Evolutionary conservation across 1,140 invertebrate species (phyloP).

Genomic region (Carcinoscorpius rotundicauda): DNA sequence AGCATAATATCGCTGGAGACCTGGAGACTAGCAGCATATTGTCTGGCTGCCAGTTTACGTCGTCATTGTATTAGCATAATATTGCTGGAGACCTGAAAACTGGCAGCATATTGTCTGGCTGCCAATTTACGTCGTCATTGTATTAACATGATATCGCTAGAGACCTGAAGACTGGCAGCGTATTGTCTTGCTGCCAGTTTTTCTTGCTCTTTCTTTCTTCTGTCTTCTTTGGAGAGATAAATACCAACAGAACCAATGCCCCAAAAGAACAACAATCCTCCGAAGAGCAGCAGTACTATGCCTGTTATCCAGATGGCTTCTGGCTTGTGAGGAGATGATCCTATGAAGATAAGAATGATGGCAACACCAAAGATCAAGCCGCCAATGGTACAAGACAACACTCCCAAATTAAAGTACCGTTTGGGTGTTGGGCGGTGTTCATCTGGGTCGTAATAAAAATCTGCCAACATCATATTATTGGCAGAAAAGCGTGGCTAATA

Average conservation of each 20-base stretch:
- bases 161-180: conserved; percentile 19
- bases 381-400: conserved; percentile 21
- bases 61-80: too few relatives aligned
- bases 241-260: conserved; percentile 26
- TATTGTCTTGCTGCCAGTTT: conserved; percentile 20
- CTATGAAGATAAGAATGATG: conserved; percentile 23
- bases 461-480: too few relatives aligned
- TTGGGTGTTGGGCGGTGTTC: conserved; percentile 20
- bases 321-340: conserved; percentile 23
- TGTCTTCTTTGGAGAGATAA: conserved; percentile 24
- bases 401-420: conserved; percentile 23
- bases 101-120: too few relatives aligned
- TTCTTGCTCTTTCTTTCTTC: conserved; percentile 22
- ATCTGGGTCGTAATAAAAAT: neutral
- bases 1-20: too few relatives aligned
- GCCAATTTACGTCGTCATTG: conserved; percentile 3
- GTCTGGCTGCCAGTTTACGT: too few relatives aligned
- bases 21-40: too few relatives aligned
- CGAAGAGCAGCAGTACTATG: conserved; percentile 23
- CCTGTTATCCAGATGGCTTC: conserved; percentile 25
- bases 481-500: too few relatives aligned
- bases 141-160: conserved; percentile 17
- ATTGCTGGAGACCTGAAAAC: too few relatives aligned
- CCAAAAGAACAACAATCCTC: conserved; percentile 25
- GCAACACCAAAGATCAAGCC: conserved; percentile 24